Evolutionary conservation across 2,113 vertebrate species (phyloP), one percentile per base, ranked within the genome.

Genomic region (Apteryx owenii): DNA sequence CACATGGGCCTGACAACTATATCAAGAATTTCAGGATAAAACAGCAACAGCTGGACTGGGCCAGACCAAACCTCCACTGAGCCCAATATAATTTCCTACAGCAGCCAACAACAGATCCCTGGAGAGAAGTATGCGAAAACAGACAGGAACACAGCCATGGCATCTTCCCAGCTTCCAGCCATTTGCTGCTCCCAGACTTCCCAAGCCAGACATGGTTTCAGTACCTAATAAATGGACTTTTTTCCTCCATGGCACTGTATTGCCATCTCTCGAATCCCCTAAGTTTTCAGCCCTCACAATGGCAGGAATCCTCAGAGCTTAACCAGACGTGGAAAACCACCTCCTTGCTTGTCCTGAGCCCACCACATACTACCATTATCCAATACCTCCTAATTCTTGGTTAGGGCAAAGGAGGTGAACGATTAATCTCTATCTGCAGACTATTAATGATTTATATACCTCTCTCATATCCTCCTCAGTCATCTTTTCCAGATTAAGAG

Each of bases 81-180:
- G 40, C 42, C 64, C 9, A 2, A 8, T 25, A 3, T 1, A 3
- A 0, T 1, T 1, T 14, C 54, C 5, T 0, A 12, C 15, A 26
- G 64, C 44, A 11, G 28, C 19, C 1, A 2, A 29, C 54, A 9
- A 14, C 3, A 0, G 25, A 29, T 19, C 15, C 46, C 26, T 1
- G 2, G 44, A 31, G 33, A 70, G 64, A 48, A 33, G 12, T 17
- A 40, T 38, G 23, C 8, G 40, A n/a, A 8, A n/a, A 23, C 22
- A 19, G 7, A 0, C 1, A 8, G 36, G 11, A 42, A 42, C 40
- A 36, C 46, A 4, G 46, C 46, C 46, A 4, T 19, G 46, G 17
- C 19, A 19, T 19, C 46, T 20, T 20, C 36, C 2, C 17, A 12
- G 60, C 33, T 28, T 29, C 26, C 28, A 5, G 6, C 21, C 42